Conservation (phyloP, 2,113 vertebrate genomes). For the Cercopithecus mona region DNA sequence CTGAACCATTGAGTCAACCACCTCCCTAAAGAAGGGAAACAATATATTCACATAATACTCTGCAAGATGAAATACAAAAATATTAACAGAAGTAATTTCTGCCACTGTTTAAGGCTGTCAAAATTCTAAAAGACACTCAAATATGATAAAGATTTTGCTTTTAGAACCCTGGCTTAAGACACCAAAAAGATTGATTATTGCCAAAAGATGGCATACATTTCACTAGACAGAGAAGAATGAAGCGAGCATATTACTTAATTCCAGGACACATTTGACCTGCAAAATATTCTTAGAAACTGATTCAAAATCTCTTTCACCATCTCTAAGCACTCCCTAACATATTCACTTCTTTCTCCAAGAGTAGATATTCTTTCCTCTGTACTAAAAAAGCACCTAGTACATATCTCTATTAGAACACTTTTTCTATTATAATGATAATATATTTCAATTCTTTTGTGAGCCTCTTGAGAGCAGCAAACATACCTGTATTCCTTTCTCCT, state of each 20-base stretch:
- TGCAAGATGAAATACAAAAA: conserved; percentile 52
- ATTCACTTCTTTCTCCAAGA: conserved; percentile 5
- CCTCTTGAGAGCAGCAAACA: neutral
- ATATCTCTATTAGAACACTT: neutral
- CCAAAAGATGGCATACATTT: neutral
- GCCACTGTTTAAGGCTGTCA: conserved; percentile 54
- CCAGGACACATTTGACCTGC: neutral
- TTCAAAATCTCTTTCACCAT: conserved; percentile 14
- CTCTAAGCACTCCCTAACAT: neutral
- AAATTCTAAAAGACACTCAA: conserved; percentile 42
- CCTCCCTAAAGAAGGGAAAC: conserved; percentile 89
- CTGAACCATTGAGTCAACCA: conserved; percentile 99
- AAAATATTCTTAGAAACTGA: conserved; percentile 51
- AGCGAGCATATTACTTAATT: conserved; percentile 45
- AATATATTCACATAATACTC: conserved; percentile 54
- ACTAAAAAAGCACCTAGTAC: neutral
- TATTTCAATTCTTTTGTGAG: neutral
- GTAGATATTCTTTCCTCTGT: neutral
- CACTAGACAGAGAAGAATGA: conserved; percentile 29
- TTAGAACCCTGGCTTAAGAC: conserved; percentile 2
- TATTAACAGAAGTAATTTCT: conserved; percentile 63
- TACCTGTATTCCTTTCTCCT: neutral
- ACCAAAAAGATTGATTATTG: neutral
- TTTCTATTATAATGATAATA: neutral
- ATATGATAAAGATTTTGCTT: conserved; percentile 36